Evolutionary conservation across 1,140 invertebrate genomes (phyloP).

Genomic region (Nylanderia fulva): DNA sequence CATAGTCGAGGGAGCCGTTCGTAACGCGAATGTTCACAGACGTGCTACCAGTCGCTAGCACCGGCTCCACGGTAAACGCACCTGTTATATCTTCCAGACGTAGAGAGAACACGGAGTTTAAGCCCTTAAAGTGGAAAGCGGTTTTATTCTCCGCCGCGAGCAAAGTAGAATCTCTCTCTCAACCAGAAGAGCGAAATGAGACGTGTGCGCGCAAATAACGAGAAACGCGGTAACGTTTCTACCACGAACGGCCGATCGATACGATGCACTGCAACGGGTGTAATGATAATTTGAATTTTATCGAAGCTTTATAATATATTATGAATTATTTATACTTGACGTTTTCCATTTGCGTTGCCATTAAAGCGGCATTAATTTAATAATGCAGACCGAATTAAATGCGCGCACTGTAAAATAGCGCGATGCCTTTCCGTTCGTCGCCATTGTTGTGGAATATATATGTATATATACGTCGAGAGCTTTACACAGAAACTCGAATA

Average conservation of each 20-base stretch:
- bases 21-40: constrained; percentile 93
- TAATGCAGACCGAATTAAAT: constrained; percentile 10
- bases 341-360: neutral
- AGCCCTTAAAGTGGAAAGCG: constrained; percentile 86
- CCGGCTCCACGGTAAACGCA: constrained; percentile 94
- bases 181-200: neutral
- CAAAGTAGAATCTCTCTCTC: neutral
- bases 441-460: neutral
- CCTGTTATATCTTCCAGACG: constrained; percentile 92
- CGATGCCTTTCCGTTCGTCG: constrained; percentile 6
- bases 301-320: constrained; percentile 4
- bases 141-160: neutral
- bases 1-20: constrained; percentile 94
- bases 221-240: neutral
- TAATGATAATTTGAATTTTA: constrained; percentile 25
- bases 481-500: constrained; percentile 28
- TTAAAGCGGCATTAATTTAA: constrained; percentile 39
- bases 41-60: constrained; percentile 91
- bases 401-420: neutral
- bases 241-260: neutral
- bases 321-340: constrained; percentile 49
- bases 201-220: neutral
- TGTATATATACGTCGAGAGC: neutral
- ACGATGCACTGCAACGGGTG: neutral
- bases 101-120: constrained; percentile 93